Evolutionary conservation across 2,888 invertebrate genomes (phyloP).

Genomic region (Melangyna quadrimaculata): DNA sequence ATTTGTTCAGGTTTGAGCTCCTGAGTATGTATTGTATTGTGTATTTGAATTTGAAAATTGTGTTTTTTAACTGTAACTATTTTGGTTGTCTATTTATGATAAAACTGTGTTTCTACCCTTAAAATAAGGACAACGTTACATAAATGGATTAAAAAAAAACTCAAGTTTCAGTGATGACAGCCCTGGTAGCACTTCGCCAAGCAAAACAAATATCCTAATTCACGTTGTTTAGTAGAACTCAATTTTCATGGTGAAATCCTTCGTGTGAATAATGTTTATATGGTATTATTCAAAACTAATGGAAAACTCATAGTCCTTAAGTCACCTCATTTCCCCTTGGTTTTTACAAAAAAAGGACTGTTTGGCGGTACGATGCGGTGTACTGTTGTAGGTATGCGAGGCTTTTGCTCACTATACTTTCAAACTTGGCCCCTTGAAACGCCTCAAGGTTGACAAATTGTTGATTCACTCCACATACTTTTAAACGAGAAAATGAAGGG

Average conservation of each 20-base stretch:
- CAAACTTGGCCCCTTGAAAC: slow-evolving; percentile 52
- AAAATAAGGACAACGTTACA: too few relatives aligned
- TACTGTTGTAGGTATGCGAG: too few relatives aligned
- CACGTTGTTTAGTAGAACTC: slow-evolving; percentile 18
- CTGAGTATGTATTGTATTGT: too few relatives aligned
- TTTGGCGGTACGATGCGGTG: too few relatives aligned
- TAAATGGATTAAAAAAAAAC: background rate
- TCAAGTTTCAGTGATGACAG: background rate
- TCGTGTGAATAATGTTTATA: slow-evolving; percentile 70
- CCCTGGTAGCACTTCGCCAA: background rate
- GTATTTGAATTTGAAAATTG: too few relatives aligned
- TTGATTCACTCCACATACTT: slow-evolving; percentile 50
- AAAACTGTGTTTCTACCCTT: too few relatives aligned
- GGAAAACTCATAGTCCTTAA: slow-evolving; percentile 68
- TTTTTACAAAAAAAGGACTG: too few relatives aligned
- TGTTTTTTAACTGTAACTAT: too few relatives aligned
- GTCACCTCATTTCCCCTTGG: slow-evolving; percentile 62
- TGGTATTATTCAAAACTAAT: slow-evolving; percentile 70
- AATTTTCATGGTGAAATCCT: slow-evolving; percentile 61
- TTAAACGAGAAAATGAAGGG: background rate
- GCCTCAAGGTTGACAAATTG: slow-evolving; percentile 71
- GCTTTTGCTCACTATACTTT: background rate
- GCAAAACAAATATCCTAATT: background rate
- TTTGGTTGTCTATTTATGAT: too few relatives aligned
- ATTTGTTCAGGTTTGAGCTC: too few relatives aligned